Base-by-base conservation (phyloP, 2,888 invertebrate genomes). In the Camponotus fellah region DNA sequence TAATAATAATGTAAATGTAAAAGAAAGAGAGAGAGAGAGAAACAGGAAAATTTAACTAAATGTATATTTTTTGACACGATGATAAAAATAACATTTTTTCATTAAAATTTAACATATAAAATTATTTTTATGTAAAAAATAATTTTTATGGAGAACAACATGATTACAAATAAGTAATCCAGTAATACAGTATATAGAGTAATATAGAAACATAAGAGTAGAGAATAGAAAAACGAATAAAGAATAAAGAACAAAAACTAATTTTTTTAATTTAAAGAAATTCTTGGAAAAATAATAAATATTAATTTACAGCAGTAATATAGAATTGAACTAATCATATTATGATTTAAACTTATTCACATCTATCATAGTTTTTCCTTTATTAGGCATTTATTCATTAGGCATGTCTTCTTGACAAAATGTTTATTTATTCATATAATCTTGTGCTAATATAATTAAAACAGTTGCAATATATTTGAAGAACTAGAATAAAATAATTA, bases 391-490 rank as follows among this genome's bases (percentile, higher is more conserved):
- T 26, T 26, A 26, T 26, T 26, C 26, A 3, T 69, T 37, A 53
- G n/a, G 3, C 12, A 37, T 26, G 9, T 21, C 5, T 37, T 6
- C 14, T 6, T 53, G 0, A 1, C 26, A 26, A 21, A 49, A 58
- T 21, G 2, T 4, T 60, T 34, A 62, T 2, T 32, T 43, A 21
- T 21, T 21, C n/a, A 14, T 21, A 10, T 34, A 21, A 21, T 32
- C 14, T 6, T 75, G 75, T 10, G 14, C 21, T 64, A 75, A 64
- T 64, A 75, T 49, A 64, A 75, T 6, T 75, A 75, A 34, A 58
- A 75, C 34, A 1, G 75, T 49, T 9, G 10, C n/a, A 49, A 34
- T 1, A 14, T 40, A 75, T 3, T 34, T 46, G 14, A 0, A 49
- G n/a, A 75, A 64, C 75, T 75, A 37, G 34, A 74, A 74, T 32